phyloP scores from a whole-genome alignment of 2,113 vertebrate species.

The Hystrix brachyura region DNA sequence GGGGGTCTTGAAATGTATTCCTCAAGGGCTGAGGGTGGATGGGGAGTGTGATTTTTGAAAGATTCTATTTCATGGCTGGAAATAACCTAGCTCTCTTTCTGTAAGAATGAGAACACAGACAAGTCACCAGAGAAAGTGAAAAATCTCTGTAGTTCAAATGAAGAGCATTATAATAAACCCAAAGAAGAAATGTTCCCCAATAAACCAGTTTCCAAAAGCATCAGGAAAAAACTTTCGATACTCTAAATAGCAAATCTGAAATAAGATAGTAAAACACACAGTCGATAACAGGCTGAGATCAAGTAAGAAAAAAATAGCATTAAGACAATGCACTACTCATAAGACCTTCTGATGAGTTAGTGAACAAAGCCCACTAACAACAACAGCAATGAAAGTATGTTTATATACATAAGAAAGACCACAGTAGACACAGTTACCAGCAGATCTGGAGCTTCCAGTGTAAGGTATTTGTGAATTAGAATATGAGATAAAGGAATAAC shows the following conservation, averaged over 20 bases:
- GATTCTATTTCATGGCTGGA: not conserved
- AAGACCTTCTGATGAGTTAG: no score
- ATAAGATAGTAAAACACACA: not conserved
- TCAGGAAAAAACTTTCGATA: not conserved
- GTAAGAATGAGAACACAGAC: not conserved
- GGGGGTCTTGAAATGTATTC: no score
- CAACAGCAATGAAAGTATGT: not conserved
- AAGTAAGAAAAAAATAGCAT: not conserved
- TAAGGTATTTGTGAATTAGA: not conserved
- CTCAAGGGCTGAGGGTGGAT: no score
- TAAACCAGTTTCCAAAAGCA: not conserved
- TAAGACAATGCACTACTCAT: no score
- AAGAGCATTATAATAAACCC: not conserved
- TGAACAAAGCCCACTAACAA: no score
- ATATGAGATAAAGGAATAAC: not conserved
- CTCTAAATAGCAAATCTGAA: not conserved
- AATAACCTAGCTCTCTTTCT: not conserved
- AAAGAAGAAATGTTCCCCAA: not conserved
- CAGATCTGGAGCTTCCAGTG: not conserved
- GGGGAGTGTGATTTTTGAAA: no score
- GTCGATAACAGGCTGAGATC: not conserved
- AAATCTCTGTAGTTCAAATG: slow-evolving; percentile 11
- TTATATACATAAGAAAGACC: not conserved
- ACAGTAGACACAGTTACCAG: not conserved
- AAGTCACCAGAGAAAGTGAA: not conserved